Percentiles rank a stretch among this genome's conserved stretches.
These are phyloP conservation scores for Rhagoletis pomonella DNA, from an alignment of 1,140 invertebrate genomes.

Conservation along the genomic window DNA sequence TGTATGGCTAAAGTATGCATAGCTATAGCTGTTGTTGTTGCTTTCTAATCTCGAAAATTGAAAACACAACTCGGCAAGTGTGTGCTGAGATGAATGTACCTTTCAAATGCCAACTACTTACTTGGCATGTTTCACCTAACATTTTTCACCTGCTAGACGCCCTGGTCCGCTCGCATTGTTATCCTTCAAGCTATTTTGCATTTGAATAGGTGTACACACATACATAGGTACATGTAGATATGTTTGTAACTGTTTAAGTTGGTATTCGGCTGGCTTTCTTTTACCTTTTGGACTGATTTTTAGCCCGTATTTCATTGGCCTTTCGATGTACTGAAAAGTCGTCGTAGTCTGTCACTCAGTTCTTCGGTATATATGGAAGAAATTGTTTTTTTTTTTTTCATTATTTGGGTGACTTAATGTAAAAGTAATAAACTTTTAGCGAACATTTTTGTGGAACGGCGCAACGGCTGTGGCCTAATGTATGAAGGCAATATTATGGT, in stretches of 20 bases:
- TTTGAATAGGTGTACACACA: background rate
- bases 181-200: background rate
- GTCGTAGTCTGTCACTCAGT: background rate
- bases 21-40: background rate
- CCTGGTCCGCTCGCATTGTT: background rate
- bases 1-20: background rate
- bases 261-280: background rate
- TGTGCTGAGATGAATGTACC: background rate
- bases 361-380: background rate
- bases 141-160: background rate
- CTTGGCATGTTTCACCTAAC: background rate
- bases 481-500: too few species aligned
- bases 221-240: background rate
- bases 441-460: too few species aligned
- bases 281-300: background rate
- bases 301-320: conserved; percentile 6
- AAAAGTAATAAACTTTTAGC: background rate
- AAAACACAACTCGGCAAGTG: conserved; percentile 41
- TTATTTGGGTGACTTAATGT: background rate
- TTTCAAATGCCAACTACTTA: background rate
- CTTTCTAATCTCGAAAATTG: conserved; percentile 32
- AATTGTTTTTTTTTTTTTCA: background rate
- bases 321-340: background rate
- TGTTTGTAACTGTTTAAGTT: background rate
- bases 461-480: too few species aligned